phyloP scores from a whole-genome alignment of 2,797 vertebrate genomes.

The Chrysocyon brachyurus region DNA sequence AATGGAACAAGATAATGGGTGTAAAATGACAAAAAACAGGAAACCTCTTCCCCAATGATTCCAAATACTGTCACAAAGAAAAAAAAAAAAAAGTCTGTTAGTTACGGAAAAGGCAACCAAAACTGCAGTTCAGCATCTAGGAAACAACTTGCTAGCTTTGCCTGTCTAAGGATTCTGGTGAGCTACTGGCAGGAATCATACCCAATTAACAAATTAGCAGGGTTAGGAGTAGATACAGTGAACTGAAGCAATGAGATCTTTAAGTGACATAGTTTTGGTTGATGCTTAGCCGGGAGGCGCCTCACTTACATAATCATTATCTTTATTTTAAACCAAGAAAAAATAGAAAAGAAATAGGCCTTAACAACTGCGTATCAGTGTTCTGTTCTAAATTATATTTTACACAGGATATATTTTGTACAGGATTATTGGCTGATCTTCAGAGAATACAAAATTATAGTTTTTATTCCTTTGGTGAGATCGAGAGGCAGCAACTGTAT shows the following conservation, averaged over 20 bases:
- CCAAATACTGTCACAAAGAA: not conserved
- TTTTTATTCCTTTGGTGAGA: slow-evolving; percentile 9
- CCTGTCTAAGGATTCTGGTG: not conserved
- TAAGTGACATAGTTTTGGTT: not conserved
- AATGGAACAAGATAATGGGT: slow-evolving; percentile 82
- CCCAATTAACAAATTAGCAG: not conserved
- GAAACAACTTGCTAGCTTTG: not conserved
- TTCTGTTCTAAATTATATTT: slow-evolving; percentile 18
- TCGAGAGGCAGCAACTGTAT: not conserved
- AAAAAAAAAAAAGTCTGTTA: not conserved
- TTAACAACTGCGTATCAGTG: not conserved
- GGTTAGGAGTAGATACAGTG: not conserved
- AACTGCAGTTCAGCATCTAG: not conserved
- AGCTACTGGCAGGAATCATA: not conserved
- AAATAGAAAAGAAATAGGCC: not conserved
- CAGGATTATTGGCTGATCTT: not conserved
- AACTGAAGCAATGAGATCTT: not conserved
- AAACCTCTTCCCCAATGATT: slow-evolving; percentile 50
- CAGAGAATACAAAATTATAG: not conserved
- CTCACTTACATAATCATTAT: not conserved
- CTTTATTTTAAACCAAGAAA: slow-evolving; percentile 7
- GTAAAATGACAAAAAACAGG: slow-evolving; percentile 82
- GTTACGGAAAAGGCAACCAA: not conserved
- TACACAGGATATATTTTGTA: not conserved
- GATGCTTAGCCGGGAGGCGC: not conserved